phyloP scores from a whole-genome alignment of 2,113 vertebrate species.

The Hucho hucho region DNA sequence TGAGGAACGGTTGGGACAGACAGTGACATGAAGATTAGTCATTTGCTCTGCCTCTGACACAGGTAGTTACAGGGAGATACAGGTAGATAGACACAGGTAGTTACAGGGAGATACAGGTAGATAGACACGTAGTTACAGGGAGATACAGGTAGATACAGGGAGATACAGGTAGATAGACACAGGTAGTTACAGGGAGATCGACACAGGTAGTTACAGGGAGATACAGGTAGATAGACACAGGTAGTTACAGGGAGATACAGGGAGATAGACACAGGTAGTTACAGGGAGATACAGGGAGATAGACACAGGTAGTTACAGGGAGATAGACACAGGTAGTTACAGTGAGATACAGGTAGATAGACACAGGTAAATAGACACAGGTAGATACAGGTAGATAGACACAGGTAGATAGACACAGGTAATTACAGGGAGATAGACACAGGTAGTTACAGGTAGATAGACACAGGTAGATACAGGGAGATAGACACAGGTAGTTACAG shows the following conservation, averaged over 20 bases:
- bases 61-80: background rate
- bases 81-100: background rate
- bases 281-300: background rate
- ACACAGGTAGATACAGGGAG: background rate
- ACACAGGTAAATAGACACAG: background rate
- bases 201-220: too few relatives aligned
- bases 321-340: too few relatives aligned
- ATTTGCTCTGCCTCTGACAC: background rate
- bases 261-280: background rate
- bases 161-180: background rate
- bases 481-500: background rate
- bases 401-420: too few relatives aligned
- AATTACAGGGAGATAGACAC: too few relatives aligned
- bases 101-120: background rate
- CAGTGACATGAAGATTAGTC: background rate
- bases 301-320: background rate
- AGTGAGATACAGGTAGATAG: background rate
- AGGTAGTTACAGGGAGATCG: too few relatives aligned
- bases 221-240: background rate
- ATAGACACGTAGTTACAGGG: background rate
- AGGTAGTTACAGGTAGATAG: too few relatives aligned
- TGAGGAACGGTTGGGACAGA: conserved; percentile 47
- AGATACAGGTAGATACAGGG: background rate
- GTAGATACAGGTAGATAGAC: too few relatives aligned
- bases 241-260: background rate